phyloP scores from a whole-genome alignment of 2,113 vertebrate species.

The Callocephalon fimbriatum region DNA sequence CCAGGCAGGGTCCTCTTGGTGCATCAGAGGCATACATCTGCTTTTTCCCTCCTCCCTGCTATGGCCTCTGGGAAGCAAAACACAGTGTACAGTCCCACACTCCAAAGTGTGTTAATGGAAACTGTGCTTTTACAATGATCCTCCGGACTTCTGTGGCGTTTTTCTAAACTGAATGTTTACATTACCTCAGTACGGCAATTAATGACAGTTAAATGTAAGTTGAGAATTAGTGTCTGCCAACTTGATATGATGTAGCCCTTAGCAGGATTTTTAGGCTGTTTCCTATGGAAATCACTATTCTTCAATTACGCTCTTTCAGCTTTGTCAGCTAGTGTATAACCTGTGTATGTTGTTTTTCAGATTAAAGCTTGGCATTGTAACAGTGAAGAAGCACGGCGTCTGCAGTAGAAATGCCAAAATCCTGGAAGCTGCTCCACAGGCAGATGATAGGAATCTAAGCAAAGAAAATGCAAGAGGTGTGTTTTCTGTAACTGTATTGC shows the following conservation, averaged over 20 bases:
- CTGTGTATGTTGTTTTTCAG: background rate
- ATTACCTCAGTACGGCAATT: background rate
- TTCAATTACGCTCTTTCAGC: background rate
- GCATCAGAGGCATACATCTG: background rate
- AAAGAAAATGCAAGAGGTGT: background rate
- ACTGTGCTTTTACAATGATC: background rate
- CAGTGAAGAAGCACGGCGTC: background rate
- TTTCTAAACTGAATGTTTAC: background rate
- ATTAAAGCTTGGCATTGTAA: background rate
- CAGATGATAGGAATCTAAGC: slow-evolving; percentile 23
- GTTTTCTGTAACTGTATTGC: background rate
- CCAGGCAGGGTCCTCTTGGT: background rate
- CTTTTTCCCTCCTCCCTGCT: background rate
- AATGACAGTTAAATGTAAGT: background rate
- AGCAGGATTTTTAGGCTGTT: background rate
- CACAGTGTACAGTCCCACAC: background rate
- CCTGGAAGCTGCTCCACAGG: background rate
- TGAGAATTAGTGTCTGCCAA: background rate
- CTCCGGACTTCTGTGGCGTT: background rate
- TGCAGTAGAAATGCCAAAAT: slow-evolving; percentile 27
- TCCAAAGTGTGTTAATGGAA: background rate
- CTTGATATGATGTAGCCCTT: background rate
- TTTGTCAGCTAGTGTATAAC: background rate
- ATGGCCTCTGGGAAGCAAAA: background rate
- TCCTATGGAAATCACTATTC: background rate